phyloP scores from a whole-genome alignment of 2,888 invertebrate species.

The Empis livida region DNA sequence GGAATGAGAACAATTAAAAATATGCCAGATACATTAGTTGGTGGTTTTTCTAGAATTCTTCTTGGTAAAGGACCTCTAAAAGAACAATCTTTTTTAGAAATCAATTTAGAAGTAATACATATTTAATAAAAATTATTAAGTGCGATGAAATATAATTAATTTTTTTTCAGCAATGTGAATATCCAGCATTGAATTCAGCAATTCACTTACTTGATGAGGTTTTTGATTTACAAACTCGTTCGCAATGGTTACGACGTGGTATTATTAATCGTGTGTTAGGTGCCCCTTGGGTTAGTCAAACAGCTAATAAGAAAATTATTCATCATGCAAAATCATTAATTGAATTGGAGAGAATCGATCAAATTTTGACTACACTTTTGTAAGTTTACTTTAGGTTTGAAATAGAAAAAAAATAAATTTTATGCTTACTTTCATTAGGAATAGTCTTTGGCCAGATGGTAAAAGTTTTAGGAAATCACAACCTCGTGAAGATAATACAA shows the following conservation, averaged over 20 bases:
- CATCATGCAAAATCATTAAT: conserved; percentile 67
- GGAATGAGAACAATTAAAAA: conserved; percentile 64
- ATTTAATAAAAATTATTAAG: not conserved
- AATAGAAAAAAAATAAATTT: no score
- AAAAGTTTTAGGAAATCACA: conserved; percentile 12
- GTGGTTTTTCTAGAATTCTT: conserved; percentile 49
- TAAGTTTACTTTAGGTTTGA: conserved; percentile 6
- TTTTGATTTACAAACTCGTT: conserved; percentile 66
- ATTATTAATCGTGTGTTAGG: conserved; percentile 52
- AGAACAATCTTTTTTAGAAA: conserved; percentile 13
- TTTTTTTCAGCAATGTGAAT: conserved; percentile 36
- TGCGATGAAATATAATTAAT: not conserved
- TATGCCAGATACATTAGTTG: conserved; percentile 60
- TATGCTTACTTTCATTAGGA: no score
- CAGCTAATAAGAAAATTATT: conserved; percentile 67
- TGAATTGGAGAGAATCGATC: conserved; percentile 64
- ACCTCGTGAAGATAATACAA: conserved; percentile 15
- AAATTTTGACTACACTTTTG: conserved; percentile 21
- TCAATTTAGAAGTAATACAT: conserved; percentile 11
- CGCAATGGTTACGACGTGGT: conserved; percentile 67
- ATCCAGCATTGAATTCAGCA: conserved; percentile 69
- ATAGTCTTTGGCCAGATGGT: conserved; percentile 49
- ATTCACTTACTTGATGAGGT: conserved; percentile 72
- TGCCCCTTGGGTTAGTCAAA: conserved; percentile 50
- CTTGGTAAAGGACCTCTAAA: conserved; percentile 36